Evolutionary conservation across 2,797 vertebrate species (phyloP).

Genomic region (Falco biarmicus): DNA sequence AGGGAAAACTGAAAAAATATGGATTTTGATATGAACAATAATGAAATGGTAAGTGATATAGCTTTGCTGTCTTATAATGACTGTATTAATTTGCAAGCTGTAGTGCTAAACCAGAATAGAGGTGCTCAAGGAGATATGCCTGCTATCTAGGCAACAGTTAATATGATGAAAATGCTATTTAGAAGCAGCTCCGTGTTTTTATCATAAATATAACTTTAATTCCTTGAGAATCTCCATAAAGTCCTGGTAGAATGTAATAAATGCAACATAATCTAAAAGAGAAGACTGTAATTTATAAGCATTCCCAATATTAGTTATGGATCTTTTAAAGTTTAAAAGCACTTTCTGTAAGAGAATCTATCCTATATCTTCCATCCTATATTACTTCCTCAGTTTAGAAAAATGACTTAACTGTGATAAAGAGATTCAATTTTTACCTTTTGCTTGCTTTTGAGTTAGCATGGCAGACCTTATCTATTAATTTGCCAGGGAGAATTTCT

Average conservation of each 20-base stretch:
- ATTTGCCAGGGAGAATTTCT: conserved; percentile 41
- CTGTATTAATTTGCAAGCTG: conserved; percentile 71
- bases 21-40: conserved; percentile 68
- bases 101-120: conserved; percentile 64
- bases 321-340: conserved; percentile 55
- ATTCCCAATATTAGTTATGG: conserved; percentile 41
- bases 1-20: conserved; percentile 54
- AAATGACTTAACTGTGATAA: conserved; percentile 51
- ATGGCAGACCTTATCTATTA: conserved; percentile 63
- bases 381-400: conserved; percentile 29
- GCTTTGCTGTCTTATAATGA: conserved; percentile 55
- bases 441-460: conserved; percentile 17
- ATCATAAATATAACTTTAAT: conserved; percentile 56
- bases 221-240: conserved; percentile 58
- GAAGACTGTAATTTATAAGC: conserved; percentile 46
- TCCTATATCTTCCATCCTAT: not conserved
- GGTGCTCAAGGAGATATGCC: conserved; percentile 53
- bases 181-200: conserved; percentile 50
- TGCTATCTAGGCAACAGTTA: conserved; percentile 75
- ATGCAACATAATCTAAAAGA: conserved; percentile 33
- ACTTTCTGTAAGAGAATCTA: conserved; percentile 26
- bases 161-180: conserved; percentile 63
- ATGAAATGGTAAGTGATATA: conserved; percentile 67
- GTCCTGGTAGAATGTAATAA: not conserved
- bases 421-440: conserved; percentile 64